Conservation (phyloP, 2,113 vertebrate species). For the Gymnorhina tibicen region DNA sequence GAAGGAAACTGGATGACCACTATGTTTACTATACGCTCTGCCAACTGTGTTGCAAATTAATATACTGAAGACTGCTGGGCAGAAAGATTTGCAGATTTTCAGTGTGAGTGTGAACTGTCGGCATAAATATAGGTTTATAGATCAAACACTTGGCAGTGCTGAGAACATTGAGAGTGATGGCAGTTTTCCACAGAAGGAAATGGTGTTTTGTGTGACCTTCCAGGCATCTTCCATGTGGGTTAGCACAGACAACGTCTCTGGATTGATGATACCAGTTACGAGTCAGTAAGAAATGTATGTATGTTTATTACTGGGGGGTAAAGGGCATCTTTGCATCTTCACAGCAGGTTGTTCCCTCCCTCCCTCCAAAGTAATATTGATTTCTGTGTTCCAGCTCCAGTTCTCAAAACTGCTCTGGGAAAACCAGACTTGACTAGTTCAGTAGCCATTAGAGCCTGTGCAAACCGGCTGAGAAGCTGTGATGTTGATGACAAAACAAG, state of each 20-base stretch:
- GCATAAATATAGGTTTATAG: background rate
- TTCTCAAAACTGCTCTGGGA: background rate
- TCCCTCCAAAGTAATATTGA: background rate
- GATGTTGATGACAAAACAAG: background rate
- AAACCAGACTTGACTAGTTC: background rate
- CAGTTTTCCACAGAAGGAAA: background rate
- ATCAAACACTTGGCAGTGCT: slow-evolving; percentile 5
- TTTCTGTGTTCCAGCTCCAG: background rate
- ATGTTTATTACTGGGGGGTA: background rate
- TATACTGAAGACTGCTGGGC: background rate
- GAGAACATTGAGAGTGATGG: slow-evolving; percentile 4
- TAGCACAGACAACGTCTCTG: background rate
- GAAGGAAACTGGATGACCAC: background rate
- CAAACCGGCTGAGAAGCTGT: background rate
- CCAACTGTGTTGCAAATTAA: slow-evolving; percentile 18
- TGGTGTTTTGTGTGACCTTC: background rate
- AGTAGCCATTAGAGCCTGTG: background rate
- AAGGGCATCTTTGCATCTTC: background rate
- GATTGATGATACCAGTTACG: background rate
- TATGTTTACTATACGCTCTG: background rate
- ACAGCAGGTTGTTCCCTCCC: background rate
- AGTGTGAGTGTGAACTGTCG: background rate
- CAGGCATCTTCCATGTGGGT: background rate
- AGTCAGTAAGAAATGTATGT: background rate
- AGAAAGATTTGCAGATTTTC: slow-evolving; percentile 18